Conservation (phyloP, 2,888 invertebrate species). For the Acanthosoma haemorrhoidale region DNA sequence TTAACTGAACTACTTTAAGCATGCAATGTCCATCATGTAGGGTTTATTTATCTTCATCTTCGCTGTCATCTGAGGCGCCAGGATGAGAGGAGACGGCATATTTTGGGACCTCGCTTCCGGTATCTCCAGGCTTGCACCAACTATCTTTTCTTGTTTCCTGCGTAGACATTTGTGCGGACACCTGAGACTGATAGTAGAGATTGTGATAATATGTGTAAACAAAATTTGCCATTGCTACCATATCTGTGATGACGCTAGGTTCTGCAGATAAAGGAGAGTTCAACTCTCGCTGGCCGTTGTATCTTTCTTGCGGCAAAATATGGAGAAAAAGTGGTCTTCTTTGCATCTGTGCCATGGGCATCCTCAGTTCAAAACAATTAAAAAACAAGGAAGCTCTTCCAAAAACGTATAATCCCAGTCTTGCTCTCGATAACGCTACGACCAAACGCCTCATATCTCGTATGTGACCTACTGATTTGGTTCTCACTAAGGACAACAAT, state of each 20-base stretch:
- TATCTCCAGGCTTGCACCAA: slow-evolving; percentile 60
- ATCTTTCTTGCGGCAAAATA: slow-evolving; percentile 71
- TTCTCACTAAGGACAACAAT: slow-evolving; percentile 89
- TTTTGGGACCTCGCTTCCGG: slow-evolving; percentile 53
- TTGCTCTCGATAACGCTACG: slow-evolving; percentile 95
- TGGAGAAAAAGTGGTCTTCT: slow-evolving; percentile 74
- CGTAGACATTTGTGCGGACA: slow-evolving; percentile 57
- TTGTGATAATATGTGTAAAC: slow-evolving; percentile 88
- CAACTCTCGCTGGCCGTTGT: slow-evolving; percentile 62
- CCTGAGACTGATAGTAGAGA: slow-evolving; percentile 47
- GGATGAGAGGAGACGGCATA: slow-evolving; percentile 61
- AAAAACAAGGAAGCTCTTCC: slow-evolving; percentile 87
- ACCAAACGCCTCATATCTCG: slow-evolving; percentile 92
- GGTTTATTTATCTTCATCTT: slow-evolving; percentile 50
- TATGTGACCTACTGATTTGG: slow-evolving; percentile 95
- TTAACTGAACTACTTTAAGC: too few species aligned
- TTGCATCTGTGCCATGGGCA: slow-evolving; percentile 85
- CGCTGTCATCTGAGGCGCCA: slow-evolving; percentile 56
- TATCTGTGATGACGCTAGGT: slow-evolving; percentile 67
- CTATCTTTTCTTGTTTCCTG: slow-evolving; percentile 41
- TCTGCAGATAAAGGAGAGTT: slow-evolving; percentile 48
- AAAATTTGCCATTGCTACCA: slow-evolving; percentile 92
- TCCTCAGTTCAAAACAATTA: slow-evolving; percentile 94
- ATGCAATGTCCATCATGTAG: neutral
- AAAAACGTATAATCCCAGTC: slow-evolving; percentile 94